Percentiles rank a stretch among this genome's conserved stretches.
Evolutionary conservation across 2,888 invertebrate species (phyloP).

Genomic region (Fragum fragum): DNA sequence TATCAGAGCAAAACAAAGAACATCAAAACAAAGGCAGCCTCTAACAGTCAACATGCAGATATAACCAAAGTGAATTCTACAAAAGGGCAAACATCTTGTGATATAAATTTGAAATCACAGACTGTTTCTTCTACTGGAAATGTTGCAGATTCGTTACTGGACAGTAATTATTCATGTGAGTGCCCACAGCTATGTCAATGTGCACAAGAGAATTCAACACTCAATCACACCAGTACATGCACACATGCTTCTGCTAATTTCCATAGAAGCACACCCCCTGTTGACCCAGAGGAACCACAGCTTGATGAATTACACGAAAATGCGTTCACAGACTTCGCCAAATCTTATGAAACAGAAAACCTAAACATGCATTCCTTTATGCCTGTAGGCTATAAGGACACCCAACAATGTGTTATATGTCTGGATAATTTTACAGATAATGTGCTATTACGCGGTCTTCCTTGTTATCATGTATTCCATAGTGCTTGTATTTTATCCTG

Average conservation of each 20-base stretch:
- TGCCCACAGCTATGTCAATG: slow-evolving; percentile 31
- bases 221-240: neutral
- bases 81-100: neutral
- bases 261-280: neutral
- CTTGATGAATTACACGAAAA: slow-evolving; percentile 31
- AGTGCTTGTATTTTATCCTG: slow-evolving; percentile 88
- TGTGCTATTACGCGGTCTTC: slow-evolving; percentile 87
- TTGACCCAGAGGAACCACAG: slow-evolving; percentile 27
- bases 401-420: slow-evolving; percentile 88
- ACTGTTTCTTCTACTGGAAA: neutral
- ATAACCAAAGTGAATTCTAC: neutral
- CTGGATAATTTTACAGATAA: slow-evolving; percentile 87
- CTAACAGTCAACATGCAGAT: neutral
- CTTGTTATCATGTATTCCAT: slow-evolving; percentile 88
- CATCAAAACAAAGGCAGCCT: neutral
- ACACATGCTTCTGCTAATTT: neutral
- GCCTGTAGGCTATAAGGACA: slow-evolving; percentile 85
- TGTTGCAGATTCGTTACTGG: slow-evolving; percentile 26
- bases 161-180: slow-evolving; percentile 41
- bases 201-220: slow-evolving; percentile 1
- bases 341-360: slow-evolving; percentile 32
- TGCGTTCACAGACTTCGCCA: slow-evolving; percentile 33
- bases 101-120: neutral
- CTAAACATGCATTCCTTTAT: slow-evolving; percentile 37
- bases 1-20: neutral